Percentiles rank a stretch among this genome's conserved stretches.
These are phyloP conservation scores for Micropterix aruncella DNA, from an alignment of 2,888 invertebrate species.

Conservation along the genomic window DNA sequence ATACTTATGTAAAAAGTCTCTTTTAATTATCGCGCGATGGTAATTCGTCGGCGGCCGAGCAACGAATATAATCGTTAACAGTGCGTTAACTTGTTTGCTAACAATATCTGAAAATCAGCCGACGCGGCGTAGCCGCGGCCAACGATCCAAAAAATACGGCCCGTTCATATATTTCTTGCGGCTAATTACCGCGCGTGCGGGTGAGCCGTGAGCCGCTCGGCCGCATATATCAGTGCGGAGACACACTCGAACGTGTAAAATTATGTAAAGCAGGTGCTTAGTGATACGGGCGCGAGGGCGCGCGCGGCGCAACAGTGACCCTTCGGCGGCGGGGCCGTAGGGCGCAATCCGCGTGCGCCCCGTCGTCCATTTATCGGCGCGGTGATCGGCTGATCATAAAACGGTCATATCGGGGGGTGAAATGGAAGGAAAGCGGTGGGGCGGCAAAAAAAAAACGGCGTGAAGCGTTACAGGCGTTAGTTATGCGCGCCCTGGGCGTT, in stretches of 20 bases:
- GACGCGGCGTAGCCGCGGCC: not conserved
- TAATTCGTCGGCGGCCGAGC: no score
- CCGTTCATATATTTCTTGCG: not conserved
- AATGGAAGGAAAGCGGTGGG: not conserved
- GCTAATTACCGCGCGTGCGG: not conserved
- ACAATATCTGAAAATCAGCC: not conserved
- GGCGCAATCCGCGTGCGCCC: conserved; percentile 3
- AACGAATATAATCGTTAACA: not conserved
- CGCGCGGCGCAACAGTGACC: conserved; percentile 5
- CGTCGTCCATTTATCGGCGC: conserved; percentile 8
- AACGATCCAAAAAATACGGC: not conserved
- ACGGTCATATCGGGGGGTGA: conserved; percentile 24
- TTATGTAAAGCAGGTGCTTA: conserved; percentile 41
- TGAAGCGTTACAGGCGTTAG: not conserved
- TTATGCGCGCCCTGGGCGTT: not conserved
- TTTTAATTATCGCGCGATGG: no score
- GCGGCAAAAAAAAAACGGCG: not conserved
- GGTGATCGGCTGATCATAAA: conserved; percentile 21
- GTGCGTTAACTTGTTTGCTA: not conserved
- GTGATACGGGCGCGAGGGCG: conserved; percentile 24
- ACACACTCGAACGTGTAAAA: conserved; percentile 8
- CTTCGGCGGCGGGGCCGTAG: conserved; percentile 2
- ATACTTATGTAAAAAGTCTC: no score
- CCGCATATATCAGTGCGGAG: not conserved
- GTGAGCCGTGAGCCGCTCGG: not conserved